A percentile compares a stretch with the other conserved stretches of the same genome.
Evolutionary conservation across 2,113 vertebrate genomes (phyloP).

Genomic region (Plotosus lineatus): DNA sequence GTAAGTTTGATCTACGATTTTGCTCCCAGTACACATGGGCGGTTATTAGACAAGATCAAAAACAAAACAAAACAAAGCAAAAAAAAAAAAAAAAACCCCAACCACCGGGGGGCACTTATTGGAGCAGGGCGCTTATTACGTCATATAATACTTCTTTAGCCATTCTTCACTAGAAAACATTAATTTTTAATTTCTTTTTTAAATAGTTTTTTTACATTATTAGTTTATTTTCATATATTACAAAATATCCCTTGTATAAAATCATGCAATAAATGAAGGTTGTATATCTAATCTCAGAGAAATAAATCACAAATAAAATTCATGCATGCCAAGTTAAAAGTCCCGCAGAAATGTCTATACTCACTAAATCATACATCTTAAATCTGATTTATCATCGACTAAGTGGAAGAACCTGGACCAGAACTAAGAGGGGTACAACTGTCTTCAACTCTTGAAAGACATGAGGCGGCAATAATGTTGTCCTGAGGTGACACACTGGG

Average conservation of each 20-base stretch:
- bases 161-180: not conserved
- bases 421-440: constrained; percentile 45
- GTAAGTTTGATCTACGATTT: too few relatives aligned
- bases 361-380: not conserved
- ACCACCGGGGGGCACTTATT: too few relatives aligned
- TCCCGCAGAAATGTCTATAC: not conserved
- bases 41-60: too few relatives aligned
- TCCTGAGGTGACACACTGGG: constrained; percentile 38
- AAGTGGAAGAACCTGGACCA: not conserved
- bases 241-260: not conserved
- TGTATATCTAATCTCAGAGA: not conserved
- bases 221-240: not conserved
- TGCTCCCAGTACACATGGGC: too few relatives aligned
- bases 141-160: not conserved
- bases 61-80: too few relatives aligned
- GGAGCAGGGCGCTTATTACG: too few relatives aligned
- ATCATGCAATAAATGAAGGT: not conserved
- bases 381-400: not conserved
- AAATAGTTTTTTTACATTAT: not conserved
- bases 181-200: too few relatives aligned
- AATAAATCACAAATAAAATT: not conserved
- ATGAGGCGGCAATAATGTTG: constrained; percentile 54
- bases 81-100: too few relatives aligned
- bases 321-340: not conserved
- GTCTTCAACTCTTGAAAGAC: constrained; percentile 50